Base-by-base conservation (phyloP, 2,888 invertebrate genomes). In the Netelia virgata region DNA sequence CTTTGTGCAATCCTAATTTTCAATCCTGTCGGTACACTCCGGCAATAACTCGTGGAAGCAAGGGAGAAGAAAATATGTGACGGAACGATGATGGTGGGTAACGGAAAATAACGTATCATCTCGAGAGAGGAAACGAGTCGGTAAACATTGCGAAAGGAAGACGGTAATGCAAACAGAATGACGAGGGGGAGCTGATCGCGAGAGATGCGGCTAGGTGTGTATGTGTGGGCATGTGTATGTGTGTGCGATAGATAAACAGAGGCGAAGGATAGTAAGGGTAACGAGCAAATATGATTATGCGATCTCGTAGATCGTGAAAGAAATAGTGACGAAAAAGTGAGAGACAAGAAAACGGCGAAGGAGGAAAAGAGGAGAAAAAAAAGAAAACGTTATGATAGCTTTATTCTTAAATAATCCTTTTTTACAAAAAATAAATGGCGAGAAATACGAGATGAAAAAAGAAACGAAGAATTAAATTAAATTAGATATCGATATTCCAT, bases 401-500 rank as follows among this genome's bases (percentile, higher is more conserved):
- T 47, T 14, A 47, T 47, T 47, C 47, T 47, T 10, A 14, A 47
- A 47, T 14, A 47, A 14, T 47, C 47, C 14, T 47, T 47, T 47
- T 47, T 47, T 47, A 36, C 8, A 36, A 36, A 36, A 36, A 36
- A 36, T 47, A 47, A 47, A 14, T 47, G 11, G 14, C 10, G 47
- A 47, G 47, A 47, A 47, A 47, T 0, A 1, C 11, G 14, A 47
- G 47, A 47, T 47, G 14, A 47, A 47, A 47, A 47, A 10, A 36
- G 1, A 36, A 5, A 36, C 36, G 6, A 36, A 36, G 36, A 36
- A 36, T 36, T 36, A 36, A 70, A 81, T 81, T 64, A 66, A 80
- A 68, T 77, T 76, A 77, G 36, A 82, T 78, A 82, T 84, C 82
- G 81, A 50, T 78, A 82, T 84, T 82, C 78, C 36, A 57, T 64